These are phyloP conservation scores for Iselma pallidipennis DNA, from an alignment of 2,888 invertebrate species.

Conservation along the genomic window DNA sequence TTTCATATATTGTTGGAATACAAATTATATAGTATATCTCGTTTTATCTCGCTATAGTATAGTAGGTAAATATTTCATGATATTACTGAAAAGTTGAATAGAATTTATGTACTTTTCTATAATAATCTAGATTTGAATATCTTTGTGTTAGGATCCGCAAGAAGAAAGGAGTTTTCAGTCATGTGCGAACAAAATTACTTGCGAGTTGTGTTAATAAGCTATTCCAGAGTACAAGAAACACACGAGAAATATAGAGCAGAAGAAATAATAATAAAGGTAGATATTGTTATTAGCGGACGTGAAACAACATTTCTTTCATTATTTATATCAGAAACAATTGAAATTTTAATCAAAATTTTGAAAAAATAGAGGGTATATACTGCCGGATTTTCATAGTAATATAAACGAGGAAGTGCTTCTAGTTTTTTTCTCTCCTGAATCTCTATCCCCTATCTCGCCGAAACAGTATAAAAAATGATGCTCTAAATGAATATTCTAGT, in stretches of 20 bases:
- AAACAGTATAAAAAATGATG: neutral
- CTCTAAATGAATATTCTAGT: neutral
- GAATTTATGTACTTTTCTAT: neutral
- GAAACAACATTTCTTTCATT: neutral
- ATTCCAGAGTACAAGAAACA: neutral
- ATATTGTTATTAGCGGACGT: neutral
- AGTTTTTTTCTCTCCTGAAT: neutral
- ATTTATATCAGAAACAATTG: neutral
- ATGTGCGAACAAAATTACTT: neutral
- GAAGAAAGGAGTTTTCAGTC: neutral
- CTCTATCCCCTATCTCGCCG: too few relatives aligned
- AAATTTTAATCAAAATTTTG: neutral
- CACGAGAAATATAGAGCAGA: neutral
- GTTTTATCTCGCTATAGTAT: too few relatives aligned
- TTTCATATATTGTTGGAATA: neutral
- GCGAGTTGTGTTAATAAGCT: neutral
- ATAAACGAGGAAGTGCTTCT: too few relatives aligned
- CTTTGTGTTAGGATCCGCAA: neutral
- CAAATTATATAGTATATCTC: too few relatives aligned
- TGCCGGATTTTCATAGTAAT: too few relatives aligned
- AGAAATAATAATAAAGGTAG: neutral
- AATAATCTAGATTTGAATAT: constrained; percentile 3
- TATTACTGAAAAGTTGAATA: neutral
- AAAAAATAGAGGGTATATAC: too few relatives aligned
- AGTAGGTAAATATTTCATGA: too few relatives aligned